Evolutionary conservation across 2,888 invertebrate species (phyloP).

Genomic region (Perizoma flavofasciatum): DNA sequence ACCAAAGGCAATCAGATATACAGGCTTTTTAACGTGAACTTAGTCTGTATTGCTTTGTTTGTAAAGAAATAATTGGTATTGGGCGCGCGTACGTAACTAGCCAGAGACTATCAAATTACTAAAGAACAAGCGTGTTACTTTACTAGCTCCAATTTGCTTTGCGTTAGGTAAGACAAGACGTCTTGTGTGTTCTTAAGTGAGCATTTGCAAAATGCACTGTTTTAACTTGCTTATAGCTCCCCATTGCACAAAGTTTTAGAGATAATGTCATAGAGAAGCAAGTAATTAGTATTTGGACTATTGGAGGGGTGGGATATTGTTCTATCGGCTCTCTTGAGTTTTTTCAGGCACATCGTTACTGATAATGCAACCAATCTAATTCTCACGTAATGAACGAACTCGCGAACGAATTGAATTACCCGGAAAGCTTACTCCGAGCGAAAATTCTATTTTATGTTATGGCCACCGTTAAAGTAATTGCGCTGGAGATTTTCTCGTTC

Average conservation of each 20-base stretch:
- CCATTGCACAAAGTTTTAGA: too few relatives aligned
- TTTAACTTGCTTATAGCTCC: too few relatives aligned
- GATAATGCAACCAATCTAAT: constrained; percentile 38
- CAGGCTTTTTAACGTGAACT: constrained; percentile 27
- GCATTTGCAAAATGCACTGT: too few relatives aligned
- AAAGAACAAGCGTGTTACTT: background rate
- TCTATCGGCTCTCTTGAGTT: too few relatives aligned
- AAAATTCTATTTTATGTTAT: constrained; percentile 38
- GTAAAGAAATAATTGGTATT: background rate
- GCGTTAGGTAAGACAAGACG: background rate
- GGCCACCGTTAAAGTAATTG: constrained; percentile 29
- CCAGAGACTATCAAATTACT: background rate
- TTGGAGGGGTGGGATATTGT: too few relatives aligned
- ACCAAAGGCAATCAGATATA: constrained; percentile 56
- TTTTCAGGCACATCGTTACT: constrained; percentile 20
- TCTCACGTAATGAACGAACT: constrained; percentile 38
- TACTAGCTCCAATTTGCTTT: background rate
- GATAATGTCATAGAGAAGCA: too few relatives aligned
- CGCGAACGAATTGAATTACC: constrained; percentile 37
- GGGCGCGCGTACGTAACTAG: background rate
- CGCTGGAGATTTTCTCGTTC: constrained; percentile 31
- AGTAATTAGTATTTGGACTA: too few relatives aligned
- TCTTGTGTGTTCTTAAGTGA: too few relatives aligned
- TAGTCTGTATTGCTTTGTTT: constrained; percentile 12
- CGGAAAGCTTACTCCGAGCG: constrained; percentile 30